Base-by-base conservation (phyloP, 2,113 vertebrate species). In the Tachysurus vachellii region DNA sequence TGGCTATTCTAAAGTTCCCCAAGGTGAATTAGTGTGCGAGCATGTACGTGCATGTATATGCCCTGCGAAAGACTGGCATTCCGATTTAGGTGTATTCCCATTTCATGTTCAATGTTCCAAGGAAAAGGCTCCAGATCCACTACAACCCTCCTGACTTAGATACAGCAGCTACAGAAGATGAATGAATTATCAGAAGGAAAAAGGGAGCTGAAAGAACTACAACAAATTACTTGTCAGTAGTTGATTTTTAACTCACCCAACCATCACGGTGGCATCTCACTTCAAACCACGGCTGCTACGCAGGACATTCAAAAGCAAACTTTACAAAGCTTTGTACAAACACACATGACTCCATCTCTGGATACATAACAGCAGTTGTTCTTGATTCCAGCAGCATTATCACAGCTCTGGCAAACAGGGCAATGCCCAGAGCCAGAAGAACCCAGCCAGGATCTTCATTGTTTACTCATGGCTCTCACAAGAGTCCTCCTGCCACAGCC, bases 401-500 rank as follows among this genome's bases (percentile, higher is more conserved):
- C 90, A 70, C 62, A 13, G 82, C 87, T 73, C 88, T 91, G 90
- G 88, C 88, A 91, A 82, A 88, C 76, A 85, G 84, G 85, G 80
- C 82, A 42, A 42, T 83, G 82, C 83, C 84, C 66, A 50, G 59
- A 81, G 89, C 89, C 89, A 88, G 88, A 89, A 92, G 91, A 92
- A 90, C 90, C 92, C 92, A 93, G 91, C 91, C 88, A 91, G 94
- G 94, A 95, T 95, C 93, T 93, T 92, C 94, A 93, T 87, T 95
- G 93, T 95, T 95, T 95, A 93, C 94, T 93, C 85, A 88, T 86
- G 90, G 88, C 87, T 91, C 88, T 88, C 93, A 94, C 93, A 93
- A 94, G 91, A 93, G 93, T 92, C 93, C 94, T 95, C 91, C 93
- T 93, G 93, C 93, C 92, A 92, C 91, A 92, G 93, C 93, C 93